Evolutionary conservation across 2,113 vertebrate species (phyloP), one percentile per base, ranked within the genome.

Genomic region (Tyrannus savana): DNA sequence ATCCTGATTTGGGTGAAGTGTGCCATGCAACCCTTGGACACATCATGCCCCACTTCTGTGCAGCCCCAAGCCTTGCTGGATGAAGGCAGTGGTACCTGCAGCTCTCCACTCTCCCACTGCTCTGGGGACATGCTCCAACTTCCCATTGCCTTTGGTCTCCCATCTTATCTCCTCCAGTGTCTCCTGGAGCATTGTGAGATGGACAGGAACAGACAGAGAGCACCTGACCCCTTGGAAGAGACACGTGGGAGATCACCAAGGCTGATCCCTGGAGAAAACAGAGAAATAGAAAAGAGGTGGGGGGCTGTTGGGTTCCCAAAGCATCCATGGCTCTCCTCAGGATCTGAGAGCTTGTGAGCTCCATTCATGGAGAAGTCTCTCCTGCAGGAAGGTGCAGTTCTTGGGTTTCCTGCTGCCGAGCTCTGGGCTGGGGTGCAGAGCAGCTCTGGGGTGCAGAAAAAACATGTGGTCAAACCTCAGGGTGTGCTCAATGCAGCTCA

Each of bases 51-150:
- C 63, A 44, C 8, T 18, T 55, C 7, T 21, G 35, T 3, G 1
- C 35, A 60, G 60, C 25, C 28, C 28, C 47, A 30, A 12, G 27
- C 14, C 44, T 59, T 2, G 3, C 49, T 74, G 44, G 4, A 8
- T 42, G 30, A 37, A 77, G 73, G 77, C 35, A 83, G 47, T 52
- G 63, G 33, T 12, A 39, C 62, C 0, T 5, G 23, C 33, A 73
- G 46, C 19, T 84, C 35, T 59, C 25, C 23, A 5, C 39, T 12
- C 19, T 50, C 21, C 25, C 0, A 0, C 17, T 30, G 5, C 33
- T 56, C 74, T 3, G 39, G 64, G 64, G 73, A n/a, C 14, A 17
- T 30, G 11, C 13, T 66, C 33, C 2, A 4, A 41, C 12, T 72
- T 30, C 47, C 13, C 24, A 5, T 7, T 42, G 53, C 23, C 53